Conservation (phyloP, 2,113 vertebrate species). For the Pedetes capensis region DNA sequence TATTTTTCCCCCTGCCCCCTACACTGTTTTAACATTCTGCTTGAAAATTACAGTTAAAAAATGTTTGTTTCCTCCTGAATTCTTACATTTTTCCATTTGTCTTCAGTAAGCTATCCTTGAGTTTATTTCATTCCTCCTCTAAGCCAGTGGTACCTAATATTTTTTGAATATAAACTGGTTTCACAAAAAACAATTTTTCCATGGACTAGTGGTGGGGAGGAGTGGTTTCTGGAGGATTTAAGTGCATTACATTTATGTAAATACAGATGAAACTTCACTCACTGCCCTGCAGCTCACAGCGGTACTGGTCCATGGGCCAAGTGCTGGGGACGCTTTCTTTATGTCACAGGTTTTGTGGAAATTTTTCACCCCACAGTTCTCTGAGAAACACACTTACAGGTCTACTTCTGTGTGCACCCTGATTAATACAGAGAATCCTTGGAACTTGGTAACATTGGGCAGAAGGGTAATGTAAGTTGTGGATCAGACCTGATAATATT, state of each 20-base stretch:
- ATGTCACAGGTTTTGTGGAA: not conserved
- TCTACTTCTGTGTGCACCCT: not conserved
- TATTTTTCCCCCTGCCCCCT: not conserved
- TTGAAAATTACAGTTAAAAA: not conserved
- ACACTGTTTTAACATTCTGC: not conserved
- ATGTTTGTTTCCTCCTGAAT: not conserved
- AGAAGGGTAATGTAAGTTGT: not conserved
- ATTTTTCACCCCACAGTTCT: not conserved
- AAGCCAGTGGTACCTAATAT: too few relatives aligned
- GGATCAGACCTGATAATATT: not conserved
- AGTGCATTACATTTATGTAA: too few relatives aligned
- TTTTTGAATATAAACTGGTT: too few relatives aligned
- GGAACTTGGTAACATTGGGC: too few relatives aligned
- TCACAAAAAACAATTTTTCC: too few relatives aligned
- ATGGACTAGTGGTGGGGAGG: too few relatives aligned
- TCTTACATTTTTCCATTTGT: not conserved
- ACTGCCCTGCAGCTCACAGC: too few relatives aligned
- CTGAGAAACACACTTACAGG: not conserved
- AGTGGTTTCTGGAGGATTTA: too few relatives aligned
- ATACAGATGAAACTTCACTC: too few relatives aligned
- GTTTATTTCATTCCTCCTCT: not conserved
- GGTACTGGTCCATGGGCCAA: too few relatives aligned
- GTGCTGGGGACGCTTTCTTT: too few relatives aligned
- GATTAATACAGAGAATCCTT: not conserved
- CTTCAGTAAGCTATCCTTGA: not conserved